phyloP scores from a whole-genome alignment of 64 coral and sea anemone species.

The Actinia equina region DNA sequence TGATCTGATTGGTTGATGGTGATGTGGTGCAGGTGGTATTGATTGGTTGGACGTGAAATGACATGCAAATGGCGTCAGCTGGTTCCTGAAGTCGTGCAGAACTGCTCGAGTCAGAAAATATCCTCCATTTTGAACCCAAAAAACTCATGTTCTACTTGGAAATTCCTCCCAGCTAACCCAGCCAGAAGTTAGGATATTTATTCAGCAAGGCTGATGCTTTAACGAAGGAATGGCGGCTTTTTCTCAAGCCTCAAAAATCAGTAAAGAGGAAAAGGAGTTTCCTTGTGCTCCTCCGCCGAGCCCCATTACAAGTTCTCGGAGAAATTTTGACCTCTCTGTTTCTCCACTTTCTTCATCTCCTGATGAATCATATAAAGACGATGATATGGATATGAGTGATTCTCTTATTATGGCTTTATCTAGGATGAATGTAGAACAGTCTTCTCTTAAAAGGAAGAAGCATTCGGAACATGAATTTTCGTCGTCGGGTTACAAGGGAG shows the following conservation, averaged over 20 bases:
- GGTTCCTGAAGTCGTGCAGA: conserved; percentile 23
- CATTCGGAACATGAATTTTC: conserved; percentile 66
- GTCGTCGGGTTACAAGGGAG: conserved; percentile 35
- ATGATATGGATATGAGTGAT: conserved; percentile 59
- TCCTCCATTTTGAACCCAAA: not conserved
- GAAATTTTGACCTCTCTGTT: conserved; percentile 54
- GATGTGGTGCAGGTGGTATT: conserved; percentile 18
- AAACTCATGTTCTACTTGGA: not conserved
- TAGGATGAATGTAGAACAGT: conserved; percentile 72
- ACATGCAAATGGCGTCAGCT: conserved; percentile 45
- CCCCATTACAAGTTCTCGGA: conserved; percentile 46
- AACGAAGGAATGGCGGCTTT: conserved; percentile 32
- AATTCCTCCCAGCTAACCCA: not conserved
- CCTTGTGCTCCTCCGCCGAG: conserved; percentile 71
- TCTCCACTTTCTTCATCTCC: conserved; percentile 56
- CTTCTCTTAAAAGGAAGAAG: conserved; percentile 68
- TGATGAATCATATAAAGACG: conserved; percentile 41
- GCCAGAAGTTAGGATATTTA: conserved; percentile 11
- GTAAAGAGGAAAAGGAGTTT: conserved; percentile 38
- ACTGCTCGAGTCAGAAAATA: not conserved
- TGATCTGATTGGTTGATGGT: conserved; percentile 9
- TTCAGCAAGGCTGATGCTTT: conserved; percentile 20
- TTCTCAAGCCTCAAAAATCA: conserved; percentile 20
- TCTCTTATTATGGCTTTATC: conserved; percentile 57
- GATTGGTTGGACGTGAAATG: conserved; percentile 35